Evolutionary conservation across 2,113 vertebrate genomes (phyloP), one percentile per base, ranked within the genome.

Genomic region (Mirza zaza): DNA sequence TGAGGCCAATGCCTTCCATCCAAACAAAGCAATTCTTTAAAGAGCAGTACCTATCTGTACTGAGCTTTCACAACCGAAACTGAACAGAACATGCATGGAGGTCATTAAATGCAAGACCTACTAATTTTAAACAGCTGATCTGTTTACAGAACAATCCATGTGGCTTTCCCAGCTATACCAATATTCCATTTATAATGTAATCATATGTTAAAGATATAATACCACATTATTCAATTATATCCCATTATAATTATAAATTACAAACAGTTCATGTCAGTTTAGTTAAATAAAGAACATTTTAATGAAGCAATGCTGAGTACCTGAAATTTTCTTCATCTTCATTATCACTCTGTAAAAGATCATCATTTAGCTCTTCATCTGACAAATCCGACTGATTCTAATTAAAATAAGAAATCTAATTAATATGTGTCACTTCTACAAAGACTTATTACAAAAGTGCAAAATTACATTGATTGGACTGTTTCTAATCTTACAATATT

Each of bases 281-380:
- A 68, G 29, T 75, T 81, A 70, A 87, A 65, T 68, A 94, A 71
- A 77, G 23, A n/a, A 45, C 48, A 87, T 27, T 93, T 80, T 80
- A 84, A 87, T 89, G 39, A 91, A 48, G 85, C 90, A 77, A 68
- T 45, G 71, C 0, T 32, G 77, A n/a, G 90, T 98, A 99, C 99
- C 98, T 98, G 97, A 99, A 99, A 94, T 98, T 98, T 93, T 97
- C 98, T 55, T 99, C 98, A 13, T 99, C 99, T 97, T 99, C 99
- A 45, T 99, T 99, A 94, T 99, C 99, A 97, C 99, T 99, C 96
- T 99, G 99, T 93, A 99, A 98, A 96, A 99, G 99, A 98, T 99
- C 99, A 94, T 99, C 99, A 61, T 99, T 99, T 48, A 99, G 98
- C 95, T 99, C 99, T 97, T 99, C 99, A 98, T 99, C 99, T 42